A percentile compares a stretch with the other conserved stretches of the same genome.
These are phyloP conservation scores for Agrypnia vestita DNA, from an alignment of 1,140 invertebrate genomes.

Conservation along the genomic window DNA sequence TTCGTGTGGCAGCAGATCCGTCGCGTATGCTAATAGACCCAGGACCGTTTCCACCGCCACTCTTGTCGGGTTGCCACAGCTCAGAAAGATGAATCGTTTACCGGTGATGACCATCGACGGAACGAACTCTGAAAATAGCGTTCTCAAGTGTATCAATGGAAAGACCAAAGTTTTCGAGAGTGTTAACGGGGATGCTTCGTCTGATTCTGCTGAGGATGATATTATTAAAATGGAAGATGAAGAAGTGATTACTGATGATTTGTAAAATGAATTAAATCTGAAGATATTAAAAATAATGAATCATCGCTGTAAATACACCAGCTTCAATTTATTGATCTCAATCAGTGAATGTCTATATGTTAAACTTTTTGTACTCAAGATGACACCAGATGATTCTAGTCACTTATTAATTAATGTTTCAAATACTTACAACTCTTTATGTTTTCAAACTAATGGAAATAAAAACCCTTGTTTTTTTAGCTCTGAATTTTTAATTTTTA, in stretches of 20 bases:
- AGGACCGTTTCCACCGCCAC: not conserved
- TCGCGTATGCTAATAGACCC: conserved; percentile 35
- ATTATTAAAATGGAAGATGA: conserved; percentile 38
- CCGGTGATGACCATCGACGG: conserved; percentile 17
- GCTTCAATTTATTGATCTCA: not conserved
- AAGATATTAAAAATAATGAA: no score
- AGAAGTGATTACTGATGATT: not conserved
- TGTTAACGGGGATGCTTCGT: conserved; percentile 24
- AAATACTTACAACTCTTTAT: no score
- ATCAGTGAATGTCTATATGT: not conserved
- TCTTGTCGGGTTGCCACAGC: not conserved
- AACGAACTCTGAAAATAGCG: not conserved
- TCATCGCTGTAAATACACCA: no score
- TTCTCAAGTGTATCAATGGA: conserved; percentile 21
- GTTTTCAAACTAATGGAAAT: no score
- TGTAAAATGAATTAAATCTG: not conserved
- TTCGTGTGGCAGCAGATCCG: no score
- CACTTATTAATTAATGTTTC: no score
- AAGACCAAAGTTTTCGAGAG: not conserved
- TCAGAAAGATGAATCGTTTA: conserved; percentile 19
- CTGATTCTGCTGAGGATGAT: conserved; percentile 18
- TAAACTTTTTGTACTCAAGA: no score
- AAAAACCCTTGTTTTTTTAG: no score
- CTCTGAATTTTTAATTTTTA: no score
- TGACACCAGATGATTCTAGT: no score